Conservation (phyloP, 2,888 invertebrate genomes). For the Cosmia pyralina region DNA sequence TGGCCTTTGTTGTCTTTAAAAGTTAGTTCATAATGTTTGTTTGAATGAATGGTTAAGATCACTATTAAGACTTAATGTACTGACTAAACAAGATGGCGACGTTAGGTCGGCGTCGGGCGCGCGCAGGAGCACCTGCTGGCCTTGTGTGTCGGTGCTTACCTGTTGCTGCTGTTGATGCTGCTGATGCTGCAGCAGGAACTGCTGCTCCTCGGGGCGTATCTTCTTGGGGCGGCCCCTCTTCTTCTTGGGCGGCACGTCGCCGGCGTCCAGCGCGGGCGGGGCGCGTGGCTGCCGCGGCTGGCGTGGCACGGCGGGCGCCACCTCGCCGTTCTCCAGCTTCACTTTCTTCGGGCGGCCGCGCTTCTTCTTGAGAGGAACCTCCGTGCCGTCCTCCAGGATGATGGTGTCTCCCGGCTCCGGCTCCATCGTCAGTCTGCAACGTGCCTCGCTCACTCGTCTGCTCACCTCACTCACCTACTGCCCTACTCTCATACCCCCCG, state of each 20-base stretch:
- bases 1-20: too few relatives aligned
- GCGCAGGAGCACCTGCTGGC: fast-evolving
- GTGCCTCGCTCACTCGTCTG: conserved; percentile 63
- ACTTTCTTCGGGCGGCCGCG: conserved; percentile 97
- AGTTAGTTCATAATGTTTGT: too few relatives aligned
- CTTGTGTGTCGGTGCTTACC: not conserved
- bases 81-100: not conserved
- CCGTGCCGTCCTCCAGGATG: conserved; percentile 91
- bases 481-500: conserved; percentile 32
- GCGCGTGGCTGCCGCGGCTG: conserved; percentile 75
- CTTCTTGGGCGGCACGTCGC: conserved; percentile 93
- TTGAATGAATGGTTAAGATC: too few relatives aligned
- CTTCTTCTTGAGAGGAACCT: conserved; percentile 95
- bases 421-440: conserved; percentile 88
- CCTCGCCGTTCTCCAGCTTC: conserved; percentile 92
- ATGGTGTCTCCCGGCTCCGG: conserved; percentile 89
- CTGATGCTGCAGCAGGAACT: conserved; percentile 86
- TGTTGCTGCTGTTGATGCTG: conserved; percentile 84
- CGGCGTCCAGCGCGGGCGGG: conserved; percentile 70
- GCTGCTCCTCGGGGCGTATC: conserved; percentile 92
- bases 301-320: conserved; percentile 89
- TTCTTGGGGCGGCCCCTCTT: conserved; percentile 97
- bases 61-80: too few relatives aligned
- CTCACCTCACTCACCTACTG: conserved; percentile 42
- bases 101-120: too few relatives aligned